phyloP scores from a whole-genome alignment of 1,140 invertebrate genomes.

The Leptopilina boulardi region DNA sequence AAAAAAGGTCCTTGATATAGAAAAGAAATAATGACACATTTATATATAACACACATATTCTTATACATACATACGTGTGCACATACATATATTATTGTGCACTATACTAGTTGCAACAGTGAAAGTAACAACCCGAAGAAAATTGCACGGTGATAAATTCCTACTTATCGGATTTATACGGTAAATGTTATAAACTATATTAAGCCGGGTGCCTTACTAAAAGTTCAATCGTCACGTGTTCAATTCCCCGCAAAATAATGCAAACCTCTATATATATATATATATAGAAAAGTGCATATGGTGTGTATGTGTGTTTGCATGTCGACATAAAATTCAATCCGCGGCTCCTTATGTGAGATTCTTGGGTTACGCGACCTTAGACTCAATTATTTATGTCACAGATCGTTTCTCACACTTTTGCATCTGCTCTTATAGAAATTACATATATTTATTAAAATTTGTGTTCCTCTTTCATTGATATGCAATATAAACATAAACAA shows the following conservation, averaged over 20 bases:
- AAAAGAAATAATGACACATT: conserved; percentile 10
- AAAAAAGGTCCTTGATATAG: no score
- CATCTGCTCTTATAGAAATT: no score
- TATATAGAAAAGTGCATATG: neutral
- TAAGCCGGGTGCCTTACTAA: conserved; percentile 23
- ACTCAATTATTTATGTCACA: conserved; percentile 30
- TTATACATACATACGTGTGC: neutral
- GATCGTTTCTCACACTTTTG: conserved; percentile 31
- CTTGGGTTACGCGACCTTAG: conserved; percentile 30
- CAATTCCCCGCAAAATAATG: conserved; percentile 10
- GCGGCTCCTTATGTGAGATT: conserved; percentile 32
- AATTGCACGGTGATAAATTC: conserved; percentile 28
- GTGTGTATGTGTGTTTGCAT: neutral
- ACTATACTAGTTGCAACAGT: conserved; percentile 21
- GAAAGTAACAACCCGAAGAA: conserved; percentile 23
- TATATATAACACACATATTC: no score
- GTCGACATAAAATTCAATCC: conserved; percentile 29
- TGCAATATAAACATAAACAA: no score
- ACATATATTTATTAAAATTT: neutral
- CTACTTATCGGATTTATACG: conserved; percentile 21
- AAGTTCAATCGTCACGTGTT: conserved; percentile 32
- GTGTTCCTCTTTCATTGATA: neutral
- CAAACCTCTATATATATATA: neutral
- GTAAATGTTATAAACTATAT: conserved; percentile 34
- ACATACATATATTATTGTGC: conserved; percentile 1